Evolutionary conservation across 1,140 invertebrate genomes (phyloP).

Genomic region (Scaptomyza montana): DNA sequence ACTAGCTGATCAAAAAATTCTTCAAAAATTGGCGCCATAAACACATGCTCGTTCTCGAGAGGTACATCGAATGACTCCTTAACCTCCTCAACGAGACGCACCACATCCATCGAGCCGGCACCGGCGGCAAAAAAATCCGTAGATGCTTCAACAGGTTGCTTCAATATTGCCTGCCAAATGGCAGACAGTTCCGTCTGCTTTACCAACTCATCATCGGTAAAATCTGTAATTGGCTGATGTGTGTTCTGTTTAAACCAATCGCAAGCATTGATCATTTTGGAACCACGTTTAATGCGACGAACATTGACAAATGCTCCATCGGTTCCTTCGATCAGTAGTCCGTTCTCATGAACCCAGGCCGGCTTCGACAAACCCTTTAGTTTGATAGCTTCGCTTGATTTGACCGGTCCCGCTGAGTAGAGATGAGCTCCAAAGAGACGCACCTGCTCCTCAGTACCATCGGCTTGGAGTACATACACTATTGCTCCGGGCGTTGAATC

Average conservation of each 20-base stretch:
- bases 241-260: conserved; percentile 90
- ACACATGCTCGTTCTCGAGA: conserved; percentile 95
- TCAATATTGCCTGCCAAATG: conserved; percentile 95
- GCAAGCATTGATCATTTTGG: conserved; percentile 92
- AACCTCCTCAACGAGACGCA: conserved; percentile 95
- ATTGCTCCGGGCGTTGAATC: conserved; percentile 97
- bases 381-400: conserved; percentile 84
- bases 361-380: conserved; percentile 86
- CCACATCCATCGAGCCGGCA: conserved; percentile 98
- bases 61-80: conserved; percentile 91
- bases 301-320: conserved; percentile 92
- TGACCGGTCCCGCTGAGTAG: conserved; percentile 87
- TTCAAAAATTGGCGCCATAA: conserved; percentile 94
- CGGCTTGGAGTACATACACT: conserved; percentile 88
- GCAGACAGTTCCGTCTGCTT: conserved; percentile 86
- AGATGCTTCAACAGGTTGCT: conserved; percentile 89
- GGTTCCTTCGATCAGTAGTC: conserved; percentile 91
- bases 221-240: conserved; percentile 85
- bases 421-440: conserved; percentile 92
- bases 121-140: conserved; percentile 97
- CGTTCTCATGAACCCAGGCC: conserved; percentile 91
- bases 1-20: conserved; percentile 88
- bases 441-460: conserved; percentile 85
- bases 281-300: conserved; percentile 88
- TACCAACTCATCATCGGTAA: conserved; percentile 91